A percentile compares a stretch with the other conserved stretches of the same genome.
phyloP scores from a whole-genome alignment of 2,888 invertebrate species.

The Neoitamus cyanurus region DNA sequence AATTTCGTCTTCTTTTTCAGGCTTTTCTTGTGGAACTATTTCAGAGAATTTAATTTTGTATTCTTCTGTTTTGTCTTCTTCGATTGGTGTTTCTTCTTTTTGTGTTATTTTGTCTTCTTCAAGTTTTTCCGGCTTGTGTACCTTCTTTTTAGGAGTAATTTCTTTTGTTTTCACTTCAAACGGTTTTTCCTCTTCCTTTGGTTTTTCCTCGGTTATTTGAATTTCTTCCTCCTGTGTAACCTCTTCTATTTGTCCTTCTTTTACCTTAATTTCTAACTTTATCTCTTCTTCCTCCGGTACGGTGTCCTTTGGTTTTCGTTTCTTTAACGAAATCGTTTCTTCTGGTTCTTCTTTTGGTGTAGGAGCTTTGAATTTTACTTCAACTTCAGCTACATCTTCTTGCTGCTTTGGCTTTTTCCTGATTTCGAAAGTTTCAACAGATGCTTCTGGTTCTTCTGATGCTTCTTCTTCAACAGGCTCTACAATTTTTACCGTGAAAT shows the following conservation, averaged over 20 bases:
- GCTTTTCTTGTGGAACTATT: background rate
- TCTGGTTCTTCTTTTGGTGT: constrained; percentile 57
- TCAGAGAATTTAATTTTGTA: constrained; percentile 3
- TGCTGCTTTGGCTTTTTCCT: constrained; percentile 59
- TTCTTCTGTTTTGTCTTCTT: constrained; percentile 57
- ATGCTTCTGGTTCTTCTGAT: constrained; percentile 56
- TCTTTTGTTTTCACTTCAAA: constrained; percentile 27
- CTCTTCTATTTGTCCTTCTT: constrained; percentile 54
- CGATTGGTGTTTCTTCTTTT: constrained; percentile 45
- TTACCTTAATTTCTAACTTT: background rate
- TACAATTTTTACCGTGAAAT: constrained; percentile 58
- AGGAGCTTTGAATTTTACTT: constrained; percentile 58
- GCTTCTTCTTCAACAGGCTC: constrained; percentile 57
- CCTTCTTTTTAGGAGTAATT: constrained; percentile 56
- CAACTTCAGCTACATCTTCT: constrained; percentile 59
- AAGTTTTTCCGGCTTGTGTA: constrained; percentile 53
- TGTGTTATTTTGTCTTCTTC: constrained; percentile 40
- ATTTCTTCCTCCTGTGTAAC: constrained; percentile 55
- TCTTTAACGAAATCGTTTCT: constrained; percentile 52
- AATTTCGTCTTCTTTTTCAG: constrained; percentile 57
- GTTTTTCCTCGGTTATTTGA: constrained; percentile 45
- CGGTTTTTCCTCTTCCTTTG: background rate
- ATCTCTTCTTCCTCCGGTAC: background rate
- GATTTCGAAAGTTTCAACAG: constrained; percentile 53
- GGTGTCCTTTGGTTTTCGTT: constrained; percentile 52